Evolutionary conservation across 2,113 vertebrate species (phyloP).

Genomic region (Malurus cyaneus): DNA sequence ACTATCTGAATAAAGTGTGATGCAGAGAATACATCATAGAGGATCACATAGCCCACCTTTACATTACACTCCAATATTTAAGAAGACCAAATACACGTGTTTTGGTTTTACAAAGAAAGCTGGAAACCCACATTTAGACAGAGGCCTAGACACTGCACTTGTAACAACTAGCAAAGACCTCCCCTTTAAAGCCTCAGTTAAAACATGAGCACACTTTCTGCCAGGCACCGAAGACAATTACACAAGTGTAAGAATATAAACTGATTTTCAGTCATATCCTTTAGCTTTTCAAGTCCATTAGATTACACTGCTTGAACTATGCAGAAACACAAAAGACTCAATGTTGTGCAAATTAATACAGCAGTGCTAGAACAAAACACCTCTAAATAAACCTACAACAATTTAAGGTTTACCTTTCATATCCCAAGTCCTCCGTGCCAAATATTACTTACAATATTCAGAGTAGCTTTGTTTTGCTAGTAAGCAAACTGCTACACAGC

Average conservation of each 20-base stretch:
- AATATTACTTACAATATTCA: not conserved
- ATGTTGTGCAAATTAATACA: not conserved
- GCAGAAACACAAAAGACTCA: not conserved
- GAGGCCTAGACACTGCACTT: not conserved
- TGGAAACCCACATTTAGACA: not conserved
- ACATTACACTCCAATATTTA: not conserved
- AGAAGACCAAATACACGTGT: not conserved
- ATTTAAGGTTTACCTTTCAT: not conserved
- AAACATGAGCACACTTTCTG: not conserved
- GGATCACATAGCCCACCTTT: not conserved
- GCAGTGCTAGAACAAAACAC: not conserved
- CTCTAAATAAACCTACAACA: not conserved
- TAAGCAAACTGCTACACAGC: not conserved
- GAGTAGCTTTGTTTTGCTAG: not conserved
- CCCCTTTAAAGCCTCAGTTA: not conserved
- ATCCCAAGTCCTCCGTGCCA: not conserved
- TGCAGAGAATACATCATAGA: not conserved
- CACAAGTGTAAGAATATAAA: not conserved
- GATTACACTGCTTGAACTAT: not conserved
- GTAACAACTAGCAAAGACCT: not conserved
- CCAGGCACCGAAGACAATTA: not conserved
- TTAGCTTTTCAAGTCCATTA: not conserved
- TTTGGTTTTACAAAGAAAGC: not conserved
- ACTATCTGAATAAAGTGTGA: not conserved
- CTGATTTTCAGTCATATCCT: not conserved